Evolutionary conservation across 2,113 vertebrate species (phyloP).

Genomic region (Lasiurus cinereus): DNA sequence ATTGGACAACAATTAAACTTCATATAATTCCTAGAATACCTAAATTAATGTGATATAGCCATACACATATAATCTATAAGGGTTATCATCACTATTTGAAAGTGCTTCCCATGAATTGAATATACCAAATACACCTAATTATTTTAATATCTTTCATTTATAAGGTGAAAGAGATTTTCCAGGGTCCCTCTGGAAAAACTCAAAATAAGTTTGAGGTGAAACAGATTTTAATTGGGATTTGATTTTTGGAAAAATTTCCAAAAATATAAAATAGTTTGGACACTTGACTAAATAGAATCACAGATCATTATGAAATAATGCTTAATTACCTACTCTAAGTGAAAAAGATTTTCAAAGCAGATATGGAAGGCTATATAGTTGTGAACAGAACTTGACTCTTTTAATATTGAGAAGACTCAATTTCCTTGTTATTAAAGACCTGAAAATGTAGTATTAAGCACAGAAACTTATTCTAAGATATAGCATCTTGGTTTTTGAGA

Average conservation of each 20-base stretch:
- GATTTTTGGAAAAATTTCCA: background rate
- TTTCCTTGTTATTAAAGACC: background rate
- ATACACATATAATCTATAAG: background rate
- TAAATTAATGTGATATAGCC: background rate
- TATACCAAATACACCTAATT: background rate
- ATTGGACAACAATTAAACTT: background rate
- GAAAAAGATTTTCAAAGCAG: slow-evolving; percentile 8
- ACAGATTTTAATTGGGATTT: background rate
- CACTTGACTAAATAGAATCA: background rate
- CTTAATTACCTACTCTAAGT: background rate
- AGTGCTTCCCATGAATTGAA: background rate
- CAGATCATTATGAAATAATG: slow-evolving; percentile 5
- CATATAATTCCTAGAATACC: background rate
- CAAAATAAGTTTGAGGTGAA: background rate
- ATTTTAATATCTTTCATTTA: slow-evolving; percentile 1
- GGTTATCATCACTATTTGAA: background rate
- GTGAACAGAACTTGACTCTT: background rate
- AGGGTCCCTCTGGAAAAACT: background rate
- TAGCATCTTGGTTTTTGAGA: background rate
- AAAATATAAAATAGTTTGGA: background rate
- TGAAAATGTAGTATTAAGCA: background rate
- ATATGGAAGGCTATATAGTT: background rate
- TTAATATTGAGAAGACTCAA: background rate
- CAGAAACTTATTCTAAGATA: background rate
- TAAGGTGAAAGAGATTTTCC: background rate